Evolutionary conservation across 2,797 vertebrate genomes (phyloP), one percentile per base, ranked within the genome.

Genomic region (Rhinophrynus dorsalis): DNA sequence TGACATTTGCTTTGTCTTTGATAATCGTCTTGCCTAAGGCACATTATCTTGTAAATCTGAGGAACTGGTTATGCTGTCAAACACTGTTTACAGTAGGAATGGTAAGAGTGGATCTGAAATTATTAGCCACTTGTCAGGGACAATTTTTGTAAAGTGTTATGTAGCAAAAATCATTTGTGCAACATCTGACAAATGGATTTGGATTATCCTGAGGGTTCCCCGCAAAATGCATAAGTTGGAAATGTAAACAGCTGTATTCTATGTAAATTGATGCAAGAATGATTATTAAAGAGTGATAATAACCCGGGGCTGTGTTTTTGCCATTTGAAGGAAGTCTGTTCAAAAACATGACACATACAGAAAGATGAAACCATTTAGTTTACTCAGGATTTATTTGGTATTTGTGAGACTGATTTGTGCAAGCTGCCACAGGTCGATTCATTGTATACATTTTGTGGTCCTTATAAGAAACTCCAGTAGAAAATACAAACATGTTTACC

Each of bases 31-130:
- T 56, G 64, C 64, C 64, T 62, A 55, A 68, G 58, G 57, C 40
- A 35, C 50, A 57, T 56, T 56, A 30, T 42, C 50, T 50, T 62
- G 47, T 68, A 74, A 56, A 62, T 57, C 56, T 68, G 50, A 56
- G 51, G 50, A 71, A 74, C 71, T 56, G 64, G 71, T 74, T 74
- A 67, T 54, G 64, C 56, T 74, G 71, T 74, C 64, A 55, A 67
- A 61, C 63, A 10, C 30, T 67, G 71, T 62, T 62, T 67, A 74
- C 35, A 47, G 52, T 42, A 67, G 50, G n/a, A 33, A 37, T 61
- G 56, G 51, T 17, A 12, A 67, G 51, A 74, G 50, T 67, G 64
- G 71, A 61, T 62, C 45, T 73, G 67, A 69, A 69, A 69, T 69
- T 69, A 71, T 63, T 71, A 71, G 68, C 68, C 59, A 57, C 50